Conservation (phyloP, 2,113 vertebrate genomes). For the Neogale vison region DNA sequence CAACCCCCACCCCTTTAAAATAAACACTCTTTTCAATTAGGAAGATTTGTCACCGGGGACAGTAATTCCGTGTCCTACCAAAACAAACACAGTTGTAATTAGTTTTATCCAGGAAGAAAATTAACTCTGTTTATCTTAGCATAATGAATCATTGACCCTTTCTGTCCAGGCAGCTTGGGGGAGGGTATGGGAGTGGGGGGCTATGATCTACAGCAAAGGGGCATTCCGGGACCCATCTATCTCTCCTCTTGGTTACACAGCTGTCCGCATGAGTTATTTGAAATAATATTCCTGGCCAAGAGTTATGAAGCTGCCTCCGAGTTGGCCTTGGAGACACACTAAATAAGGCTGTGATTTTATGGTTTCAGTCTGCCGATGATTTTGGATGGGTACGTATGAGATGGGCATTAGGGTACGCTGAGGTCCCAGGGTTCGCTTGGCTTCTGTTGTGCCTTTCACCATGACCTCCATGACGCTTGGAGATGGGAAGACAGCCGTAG, state of each 20-base stretch:
- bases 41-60: constrained; percentile 82
- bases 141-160: constrained; percentile 87
- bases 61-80: constrained; percentile 85
- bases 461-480: neutral
- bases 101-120: constrained; percentile 87
- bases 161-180: constrained; percentile 76
- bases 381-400: neutral
- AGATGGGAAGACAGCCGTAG: neutral
- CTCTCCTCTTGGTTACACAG: constrained; percentile 70
- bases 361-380: neutral
- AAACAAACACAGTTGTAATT: constrained; percentile 88
- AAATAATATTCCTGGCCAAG: constrained; percentile 67
- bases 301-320: constrained; percentile 44
- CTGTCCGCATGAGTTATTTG: constrained; percentile 70
- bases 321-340: constrained; percentile 64
- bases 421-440: neutral
- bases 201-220: constrained; percentile 67
- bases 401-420: neutral
- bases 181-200: constrained; percentile 66
- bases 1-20: constrained; percentile 68
- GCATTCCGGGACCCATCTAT: constrained; percentile 70
- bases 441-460: constrained; percentile 1
- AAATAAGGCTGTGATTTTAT: constrained; percentile 72
- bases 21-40: constrained; percentile 86
- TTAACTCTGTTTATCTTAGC: constrained; percentile 88